A percentile compares a stretch with the other conserved stretches of the same genome.
phyloP scores from a whole-genome alignment of 35 echinoderm and acorn worm genomes.

The Patiria miniata region DNA sequence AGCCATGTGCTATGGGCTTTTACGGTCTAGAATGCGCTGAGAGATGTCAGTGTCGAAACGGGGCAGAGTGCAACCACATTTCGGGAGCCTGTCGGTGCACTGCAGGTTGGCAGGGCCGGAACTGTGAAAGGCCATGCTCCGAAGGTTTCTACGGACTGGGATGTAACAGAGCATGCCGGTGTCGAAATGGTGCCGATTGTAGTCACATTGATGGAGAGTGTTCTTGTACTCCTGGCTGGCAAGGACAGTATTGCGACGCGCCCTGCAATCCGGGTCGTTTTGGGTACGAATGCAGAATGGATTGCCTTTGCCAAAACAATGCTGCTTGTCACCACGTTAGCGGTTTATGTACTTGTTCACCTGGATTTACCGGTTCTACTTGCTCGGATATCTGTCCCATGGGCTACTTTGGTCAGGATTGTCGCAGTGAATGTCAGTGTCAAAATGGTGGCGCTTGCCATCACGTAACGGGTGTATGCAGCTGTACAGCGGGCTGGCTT shows the following conservation, averaged over 20 bases:
- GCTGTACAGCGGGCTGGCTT: constrained; percentile 73
- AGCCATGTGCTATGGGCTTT: constrained; percentile 53
- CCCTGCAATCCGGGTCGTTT: constrained; percentile 51
- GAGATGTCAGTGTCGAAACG: constrained; percentile 56
- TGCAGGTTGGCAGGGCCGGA: constrained; percentile 43
- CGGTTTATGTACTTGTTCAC: constrained; percentile 63
- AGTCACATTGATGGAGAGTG: constrained; percentile 63
- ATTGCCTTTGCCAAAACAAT: constrained; percentile 67
- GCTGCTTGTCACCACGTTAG: constrained; percentile 45
- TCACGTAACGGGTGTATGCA: constrained; percentile 63
- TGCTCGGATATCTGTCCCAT: constrained; percentile 58
- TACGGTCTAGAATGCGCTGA: constrained; percentile 46
- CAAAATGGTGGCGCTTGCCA: constrained; percentile 78
- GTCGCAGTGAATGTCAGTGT: constrained; percentile 73
- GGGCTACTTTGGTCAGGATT: constrained; percentile 69
- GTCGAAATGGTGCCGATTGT: constrained; percentile 64
- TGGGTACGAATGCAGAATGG: constrained; percentile 59
- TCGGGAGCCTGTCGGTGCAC: constrained; percentile 60
- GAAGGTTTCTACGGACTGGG: constrained; percentile 54
- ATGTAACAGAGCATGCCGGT: constrained; percentile 65
- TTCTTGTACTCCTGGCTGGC: constrained; percentile 65
- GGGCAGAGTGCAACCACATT: constrained; percentile 52
- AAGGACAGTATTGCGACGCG: constrained; percentile 50
- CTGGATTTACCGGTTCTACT: constrained; percentile 44
- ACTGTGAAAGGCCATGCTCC: constrained; percentile 43